Conservation (phyloP, 1,140 invertebrate species). For the Zaprionus inermis region DNA sequence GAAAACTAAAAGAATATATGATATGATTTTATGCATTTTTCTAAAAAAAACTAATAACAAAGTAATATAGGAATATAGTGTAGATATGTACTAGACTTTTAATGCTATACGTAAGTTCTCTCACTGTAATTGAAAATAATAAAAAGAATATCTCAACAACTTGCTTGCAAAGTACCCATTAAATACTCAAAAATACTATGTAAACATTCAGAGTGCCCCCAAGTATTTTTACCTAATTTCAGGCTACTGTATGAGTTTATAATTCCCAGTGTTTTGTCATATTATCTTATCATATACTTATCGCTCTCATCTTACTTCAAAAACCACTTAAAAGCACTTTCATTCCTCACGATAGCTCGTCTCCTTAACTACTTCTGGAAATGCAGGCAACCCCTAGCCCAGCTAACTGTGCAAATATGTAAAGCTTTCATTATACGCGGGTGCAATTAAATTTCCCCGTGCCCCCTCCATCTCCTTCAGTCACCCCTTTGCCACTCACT, state of each 20-base stretch:
- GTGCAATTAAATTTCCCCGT: neutral
- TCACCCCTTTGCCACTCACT: too few species aligned
- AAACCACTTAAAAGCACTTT: neutral
- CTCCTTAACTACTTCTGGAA: neutral
- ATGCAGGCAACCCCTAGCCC: neutral
- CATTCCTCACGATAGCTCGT: neutral
- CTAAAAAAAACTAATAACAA: too few species aligned
- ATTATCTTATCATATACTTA: conserved; percentile 4
- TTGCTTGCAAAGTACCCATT: neutral
- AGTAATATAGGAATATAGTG: too few species aligned
- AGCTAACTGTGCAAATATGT: neutral
- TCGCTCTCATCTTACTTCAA: neutral
- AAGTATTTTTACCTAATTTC: neutral
- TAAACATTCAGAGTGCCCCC: neutral
- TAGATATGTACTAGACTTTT: too few species aligned
- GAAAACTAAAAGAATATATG: too few species aligned
- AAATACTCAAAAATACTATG: neutral
- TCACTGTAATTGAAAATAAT: neutral
- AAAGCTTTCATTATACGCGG: conserved; percentile 6
- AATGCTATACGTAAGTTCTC: neutral
- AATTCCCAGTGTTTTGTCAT: neutral
- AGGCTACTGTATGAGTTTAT: neutral
- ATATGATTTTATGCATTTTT: too few species aligned
- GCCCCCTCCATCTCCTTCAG: neutral
- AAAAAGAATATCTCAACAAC: neutral